Conservation (phyloP, 1,140 invertebrate species). For the Chionoecetes opilio region DNA sequence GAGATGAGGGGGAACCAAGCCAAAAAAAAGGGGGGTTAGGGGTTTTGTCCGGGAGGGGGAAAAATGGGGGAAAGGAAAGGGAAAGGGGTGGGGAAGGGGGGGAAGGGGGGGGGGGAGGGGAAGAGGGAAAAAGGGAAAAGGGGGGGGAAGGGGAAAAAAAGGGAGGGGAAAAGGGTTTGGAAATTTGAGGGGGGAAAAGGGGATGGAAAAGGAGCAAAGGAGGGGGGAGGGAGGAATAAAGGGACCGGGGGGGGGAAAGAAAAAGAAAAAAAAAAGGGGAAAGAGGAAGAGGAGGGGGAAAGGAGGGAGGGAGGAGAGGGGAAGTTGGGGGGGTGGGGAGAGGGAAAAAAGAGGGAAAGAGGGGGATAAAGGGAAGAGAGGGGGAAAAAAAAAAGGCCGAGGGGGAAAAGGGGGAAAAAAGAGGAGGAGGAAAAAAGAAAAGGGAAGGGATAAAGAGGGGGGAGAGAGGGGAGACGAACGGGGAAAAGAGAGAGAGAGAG, state of each 20-base stretch:
- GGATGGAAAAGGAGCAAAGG: background rate
- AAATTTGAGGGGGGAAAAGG: background rate
- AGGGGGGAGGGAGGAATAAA: background rate
- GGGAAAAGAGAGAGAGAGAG: background rate
- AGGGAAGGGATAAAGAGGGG: background rate
- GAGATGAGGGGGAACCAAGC: background rate
- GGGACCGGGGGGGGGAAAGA: background rate
- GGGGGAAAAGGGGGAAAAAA: background rate
- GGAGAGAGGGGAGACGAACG: too few species aligned
- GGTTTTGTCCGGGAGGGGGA: background rate
- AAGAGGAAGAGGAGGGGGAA: background rate
- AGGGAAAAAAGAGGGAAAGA: background rate
- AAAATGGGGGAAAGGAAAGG: background rate
- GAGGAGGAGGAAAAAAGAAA: background rate
- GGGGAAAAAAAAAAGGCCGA: background rate
- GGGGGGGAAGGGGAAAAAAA: background rate
- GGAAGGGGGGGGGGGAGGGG: background rate
- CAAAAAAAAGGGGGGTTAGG: constrained; percentile 17
- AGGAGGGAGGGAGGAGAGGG: background rate
- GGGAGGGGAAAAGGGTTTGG: background rate
- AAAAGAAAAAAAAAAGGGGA: background rate
- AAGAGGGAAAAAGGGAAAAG: background rate
- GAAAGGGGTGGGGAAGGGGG: background rate
- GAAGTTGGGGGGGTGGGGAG: background rate
- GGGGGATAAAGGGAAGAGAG: background rate